Percentiles rank a stretch among this genome's conserved stretches.
These are phyloP conservation scores for Cherax quadricarinatus DNA, from an alignment of 1,140 invertebrate genomes.

Conservation along the genomic window DNA sequence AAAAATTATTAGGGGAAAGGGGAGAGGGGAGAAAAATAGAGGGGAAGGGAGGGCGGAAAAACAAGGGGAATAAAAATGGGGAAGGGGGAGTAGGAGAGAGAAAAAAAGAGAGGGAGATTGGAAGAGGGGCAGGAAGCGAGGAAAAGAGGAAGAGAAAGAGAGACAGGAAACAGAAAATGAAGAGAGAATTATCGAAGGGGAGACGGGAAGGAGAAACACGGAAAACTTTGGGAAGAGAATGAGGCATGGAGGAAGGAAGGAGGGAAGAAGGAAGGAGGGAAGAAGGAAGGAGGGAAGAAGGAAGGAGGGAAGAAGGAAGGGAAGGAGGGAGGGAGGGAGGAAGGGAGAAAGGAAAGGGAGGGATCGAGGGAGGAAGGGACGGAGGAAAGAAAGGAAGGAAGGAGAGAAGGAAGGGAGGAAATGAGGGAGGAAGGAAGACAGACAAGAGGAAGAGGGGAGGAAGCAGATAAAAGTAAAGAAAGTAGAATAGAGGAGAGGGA, in stretches of 20 bases:
- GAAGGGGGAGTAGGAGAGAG: too few relatives aligned
- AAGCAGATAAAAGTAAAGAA: too few relatives aligned
- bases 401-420: neutral
- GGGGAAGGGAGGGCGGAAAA: too few relatives aligned
- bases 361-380: neutral
- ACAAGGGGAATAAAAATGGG: too few relatives aligned
- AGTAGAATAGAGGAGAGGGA: conserved; percentile 10
- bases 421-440: neutral
- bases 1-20: neutral
- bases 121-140: too few relatives aligned
- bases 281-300: neutral
- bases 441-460: too few relatives aligned
- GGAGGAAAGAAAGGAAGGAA: neutral
- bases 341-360: neutral
- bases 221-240: neutral
- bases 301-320: neutral
- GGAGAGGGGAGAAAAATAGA: too few relatives aligned
- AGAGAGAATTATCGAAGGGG: neutral
- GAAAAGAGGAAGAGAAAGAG: too few relatives aligned
- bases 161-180: too few relatives aligned
- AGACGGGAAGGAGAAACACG: conserved; percentile 5
- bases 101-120: too few relatives aligned
- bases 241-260: too few relatives aligned
- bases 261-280: neutral
- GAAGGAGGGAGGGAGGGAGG: neutral